Evolutionary conservation across 2,888 invertebrate genomes (phyloP).

Genomic region (Chrysomela aeneicollis): DNA sequence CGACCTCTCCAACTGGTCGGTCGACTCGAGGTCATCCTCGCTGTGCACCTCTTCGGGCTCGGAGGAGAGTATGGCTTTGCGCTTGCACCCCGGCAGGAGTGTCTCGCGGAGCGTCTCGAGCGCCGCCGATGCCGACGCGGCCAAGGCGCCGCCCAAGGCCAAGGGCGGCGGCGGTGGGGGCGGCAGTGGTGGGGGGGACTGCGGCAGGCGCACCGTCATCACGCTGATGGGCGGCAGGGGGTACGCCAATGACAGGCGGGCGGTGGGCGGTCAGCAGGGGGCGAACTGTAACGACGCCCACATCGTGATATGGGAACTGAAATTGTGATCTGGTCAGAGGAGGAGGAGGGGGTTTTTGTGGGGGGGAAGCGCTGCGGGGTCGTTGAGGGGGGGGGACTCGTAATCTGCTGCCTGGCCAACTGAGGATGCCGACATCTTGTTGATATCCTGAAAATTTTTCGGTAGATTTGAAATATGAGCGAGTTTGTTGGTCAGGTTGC

Average conservation of each 20-base stretch:
- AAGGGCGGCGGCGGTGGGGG: constrained; percentile 50
- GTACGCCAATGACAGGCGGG: constrained; percentile 84
- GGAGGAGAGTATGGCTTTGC: constrained; percentile 81
- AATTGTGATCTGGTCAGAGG: constrained; percentile 66
- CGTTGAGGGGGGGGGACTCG: not conserved
- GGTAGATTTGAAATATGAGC: too few species aligned
- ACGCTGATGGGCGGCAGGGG: constrained; percentile 89
- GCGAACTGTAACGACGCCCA: constrained; percentile 87
- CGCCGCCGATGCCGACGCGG: constrained; percentile 71
- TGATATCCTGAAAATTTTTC: too few species aligned
- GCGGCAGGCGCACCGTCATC: constrained; percentile 76
- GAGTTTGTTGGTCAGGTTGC: too few species aligned
- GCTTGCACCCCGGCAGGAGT: constrained; percentile 66
- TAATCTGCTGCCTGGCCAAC: too few species aligned
- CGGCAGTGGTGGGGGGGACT: constrained; percentile 44
- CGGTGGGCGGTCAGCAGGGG: constrained; percentile 60
- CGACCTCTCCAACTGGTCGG: constrained; percentile 88
- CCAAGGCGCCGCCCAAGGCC: not conserved
- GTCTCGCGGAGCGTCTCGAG: constrained; percentile 80
- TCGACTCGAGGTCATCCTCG: constrained; percentile 77
- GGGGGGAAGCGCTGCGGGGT: not conserved
- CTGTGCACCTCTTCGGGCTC: constrained; percentile 86
- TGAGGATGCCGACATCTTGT: too few species aligned
- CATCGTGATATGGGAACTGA: constrained; percentile 90
- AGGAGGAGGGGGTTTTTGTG: constrained; percentile 11